phyloP scores from a whole-genome alignment of 2,888 invertebrate species.

The Colletes collaris region DNA sequence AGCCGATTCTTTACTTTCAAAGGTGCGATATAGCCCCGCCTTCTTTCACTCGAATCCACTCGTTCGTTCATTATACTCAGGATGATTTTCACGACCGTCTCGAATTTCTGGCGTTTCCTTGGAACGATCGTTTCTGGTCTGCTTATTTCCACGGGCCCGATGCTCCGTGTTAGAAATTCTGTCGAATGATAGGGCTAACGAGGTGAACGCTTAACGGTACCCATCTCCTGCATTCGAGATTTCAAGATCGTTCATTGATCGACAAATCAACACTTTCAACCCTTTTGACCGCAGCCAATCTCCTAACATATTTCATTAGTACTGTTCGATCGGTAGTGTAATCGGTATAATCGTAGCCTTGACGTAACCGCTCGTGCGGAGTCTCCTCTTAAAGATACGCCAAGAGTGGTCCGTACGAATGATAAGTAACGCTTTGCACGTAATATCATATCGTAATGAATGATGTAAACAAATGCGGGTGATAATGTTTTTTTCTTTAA shows the following conservation, averaged over 20 bases:
- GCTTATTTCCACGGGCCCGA: background rate
- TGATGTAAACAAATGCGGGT: slow-evolving; percentile 39
- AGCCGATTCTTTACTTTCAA: background rate
- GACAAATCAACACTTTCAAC: slow-evolving; percentile 49
- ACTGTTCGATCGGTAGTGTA: slow-evolving; percentile 35
- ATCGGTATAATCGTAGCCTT: slow-evolving; percentile 47
- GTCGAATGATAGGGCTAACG: background rate
- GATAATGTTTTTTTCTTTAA: slow-evolving; percentile 1
- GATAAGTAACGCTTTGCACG: slow-evolving; percentile 16
- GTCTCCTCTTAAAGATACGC: background rate
- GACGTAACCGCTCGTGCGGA: slow-evolving; percentile 47
- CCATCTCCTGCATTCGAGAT: slow-evolving; percentile 19
- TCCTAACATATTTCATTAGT: slow-evolving; percentile 46
- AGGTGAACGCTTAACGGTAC: slow-evolving; percentile 4
- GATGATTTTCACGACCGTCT: slow-evolving; percentile 3
- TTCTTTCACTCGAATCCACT: slow-evolving; percentile 27
- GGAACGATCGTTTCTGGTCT: background rate
- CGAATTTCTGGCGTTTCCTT: slow-evolving; percentile 10
- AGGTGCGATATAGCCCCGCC: slow-evolving; percentile 41
- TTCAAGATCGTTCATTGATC: slow-evolving; percentile 33
- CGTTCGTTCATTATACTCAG: slow-evolving; percentile 22
- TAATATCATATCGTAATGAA: background rate
- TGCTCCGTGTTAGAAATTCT: background rate
- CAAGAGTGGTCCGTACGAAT: background rate
- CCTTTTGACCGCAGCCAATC: slow-evolving; percentile 49